A percentile compares a stretch with the other conserved stretches of the same genome.
Conservation (phyloP, 1,140 invertebrate species). For the Microplitis demolitor region DNA sequence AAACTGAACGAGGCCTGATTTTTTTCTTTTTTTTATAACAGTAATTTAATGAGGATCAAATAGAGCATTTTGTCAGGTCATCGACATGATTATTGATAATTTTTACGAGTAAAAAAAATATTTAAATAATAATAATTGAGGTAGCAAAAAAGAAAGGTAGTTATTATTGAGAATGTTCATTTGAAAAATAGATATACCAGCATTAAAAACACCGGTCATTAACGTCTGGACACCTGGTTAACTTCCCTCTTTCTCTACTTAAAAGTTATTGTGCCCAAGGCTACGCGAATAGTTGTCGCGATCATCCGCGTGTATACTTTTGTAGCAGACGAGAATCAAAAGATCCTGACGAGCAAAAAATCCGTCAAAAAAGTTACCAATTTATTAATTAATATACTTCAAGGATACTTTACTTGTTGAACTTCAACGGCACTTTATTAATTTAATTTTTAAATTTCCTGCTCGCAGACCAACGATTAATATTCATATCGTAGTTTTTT, state of each 20-base stretch:
- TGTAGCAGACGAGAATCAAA: neutral
- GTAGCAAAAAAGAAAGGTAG: neutral
- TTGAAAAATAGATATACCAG: neutral
- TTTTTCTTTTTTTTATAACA: neutral
- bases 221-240: constrained; percentile 11
- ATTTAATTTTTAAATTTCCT: neutral
- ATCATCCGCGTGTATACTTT: neutral
- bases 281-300: constrained; percentile 3
- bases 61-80: too few relatives aligned
- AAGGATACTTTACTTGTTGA: neutral
- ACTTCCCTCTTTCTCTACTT: neutral
- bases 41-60: neutral
- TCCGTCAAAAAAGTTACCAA: neutral
- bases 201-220: neutral
- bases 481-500: constrained; percentile 1
- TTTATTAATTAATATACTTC: too few relatives aligned
- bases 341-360: neutral
- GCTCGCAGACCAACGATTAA: neutral
- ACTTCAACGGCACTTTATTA: neutral
- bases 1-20: neutral
- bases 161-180: neutral
- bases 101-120: neutral
- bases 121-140: neutral
- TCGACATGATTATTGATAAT: too few relatives aligned
- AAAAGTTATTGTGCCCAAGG: neutral